Evolutionary conservation across 2,888 invertebrate species (phyloP).

Genomic region (Oegoconia quadripuncta): DNA sequence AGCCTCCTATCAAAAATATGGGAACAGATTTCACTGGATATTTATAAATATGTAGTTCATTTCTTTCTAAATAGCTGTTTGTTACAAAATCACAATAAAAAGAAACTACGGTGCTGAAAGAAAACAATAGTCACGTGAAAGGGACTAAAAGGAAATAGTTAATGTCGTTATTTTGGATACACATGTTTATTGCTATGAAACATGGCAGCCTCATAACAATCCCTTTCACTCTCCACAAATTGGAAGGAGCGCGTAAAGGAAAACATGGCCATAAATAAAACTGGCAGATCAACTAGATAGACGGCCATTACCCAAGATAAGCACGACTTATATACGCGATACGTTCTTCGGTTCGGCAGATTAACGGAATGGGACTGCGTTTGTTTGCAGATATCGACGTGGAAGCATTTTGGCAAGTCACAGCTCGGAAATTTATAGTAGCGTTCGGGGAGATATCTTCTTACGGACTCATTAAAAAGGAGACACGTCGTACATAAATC

Average conservation of each 20-base stretch:
- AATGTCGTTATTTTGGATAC: constrained; percentile 74
- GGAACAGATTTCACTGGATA: no score
- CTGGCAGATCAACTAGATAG: constrained; percentile 77
- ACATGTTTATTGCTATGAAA: constrained; percentile 77
- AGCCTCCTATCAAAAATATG: no score
- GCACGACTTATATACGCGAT: constrained; percentile 72
- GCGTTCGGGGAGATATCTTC: constrained; percentile 73
- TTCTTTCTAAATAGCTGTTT: no score
- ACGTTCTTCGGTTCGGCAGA: constrained; percentile 66
- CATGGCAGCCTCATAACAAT: constrained; percentile 77
- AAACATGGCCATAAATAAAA: constrained; percentile 78
- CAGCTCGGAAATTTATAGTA: constrained; percentile 71
- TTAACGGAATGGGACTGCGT: constrained; percentile 70
- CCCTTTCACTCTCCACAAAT: constrained; percentile 79
- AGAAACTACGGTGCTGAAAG: neutral
- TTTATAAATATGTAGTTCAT: no score
- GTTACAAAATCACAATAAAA: neutral
- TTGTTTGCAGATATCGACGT: constrained; percentile 75
- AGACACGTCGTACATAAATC: constrained; percentile 78
- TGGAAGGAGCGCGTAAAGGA: constrained; percentile 77
- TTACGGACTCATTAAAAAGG: constrained; percentile 79
- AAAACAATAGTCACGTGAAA: constrained; percentile 51
- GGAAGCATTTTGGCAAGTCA: constrained; percentile 69
- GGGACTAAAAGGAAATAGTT: constrained; percentile 57
- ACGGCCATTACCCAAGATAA: constrained; percentile 76